These are phyloP conservation scores for Molothrus ater DNA, from an alignment of 2,797 vertebrate genomes.

Conservation along the genomic window DNA sequence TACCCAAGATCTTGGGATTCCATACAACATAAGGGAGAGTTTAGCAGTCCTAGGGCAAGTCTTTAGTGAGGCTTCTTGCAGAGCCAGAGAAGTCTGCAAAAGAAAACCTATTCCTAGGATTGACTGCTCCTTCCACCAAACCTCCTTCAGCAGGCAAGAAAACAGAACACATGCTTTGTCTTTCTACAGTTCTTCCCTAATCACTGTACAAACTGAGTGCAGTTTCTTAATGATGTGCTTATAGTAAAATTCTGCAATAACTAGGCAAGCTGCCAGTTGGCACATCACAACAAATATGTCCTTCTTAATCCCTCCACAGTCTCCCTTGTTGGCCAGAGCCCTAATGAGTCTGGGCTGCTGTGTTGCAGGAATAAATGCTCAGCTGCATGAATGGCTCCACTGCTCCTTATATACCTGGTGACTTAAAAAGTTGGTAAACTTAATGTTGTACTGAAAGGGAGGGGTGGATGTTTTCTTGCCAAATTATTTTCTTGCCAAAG, in stretches of 20 bases:
- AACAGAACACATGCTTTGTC: background rate
- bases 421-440: background rate
- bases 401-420: background rate
- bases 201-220: background rate
- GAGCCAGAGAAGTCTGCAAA: background rate
- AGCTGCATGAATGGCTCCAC: background rate
- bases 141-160: background rate
- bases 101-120: background rate
- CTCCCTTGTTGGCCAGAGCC: background rate
- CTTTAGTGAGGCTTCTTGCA: background rate
- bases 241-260: background rate
- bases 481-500: too few species aligned
- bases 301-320: background rate
- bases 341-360: background rate
- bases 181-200: background rate
- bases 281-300: background rate
- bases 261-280: background rate
- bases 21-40: background rate
- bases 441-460: background rate
- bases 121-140: background rate
- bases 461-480: background rate
- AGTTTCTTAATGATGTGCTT: conserved; percentile 3
- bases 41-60: background rate
- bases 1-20: background rate
- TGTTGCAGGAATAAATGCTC: background rate